Evolutionary conservation across 1,140 invertebrate genomes (phyloP), one percentile per base, ranked within the genome.

Genomic region (Manduca sexta): DNA sequence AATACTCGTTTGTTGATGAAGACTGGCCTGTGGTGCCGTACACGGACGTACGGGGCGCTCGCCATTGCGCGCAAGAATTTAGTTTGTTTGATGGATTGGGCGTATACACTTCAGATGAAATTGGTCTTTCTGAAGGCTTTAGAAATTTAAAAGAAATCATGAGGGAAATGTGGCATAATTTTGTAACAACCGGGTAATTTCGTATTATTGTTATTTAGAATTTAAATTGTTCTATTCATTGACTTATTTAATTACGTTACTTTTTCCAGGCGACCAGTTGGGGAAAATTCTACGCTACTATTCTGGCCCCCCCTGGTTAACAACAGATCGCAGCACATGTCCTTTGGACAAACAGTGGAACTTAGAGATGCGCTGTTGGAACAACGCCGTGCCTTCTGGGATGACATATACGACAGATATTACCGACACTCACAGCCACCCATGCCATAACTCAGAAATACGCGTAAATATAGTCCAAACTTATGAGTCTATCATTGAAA

Each of bases 1-100:
- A 75, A 42, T 74, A 69, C 51, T 47, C 51, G n/a, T 72, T 63
- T 41, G 45, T 56, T 4, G 62, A 74, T 30, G 48, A 61, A 1
- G 43, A 44, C n/a, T n/a, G n/a, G n/a, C n/a, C n/a, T 15, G 21
- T 5, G 4, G 8, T 26, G 21, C 4, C 8, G 21, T 5, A 5
- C 4, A 3, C 33, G 3, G 11, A 34, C n/a, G 5, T 34, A 34
- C 11, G 33, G 3, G 33, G 33, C 33, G 33, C 33, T 34, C 3
- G 13, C 5, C 33, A 34, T 14, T n/a, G 33, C 13, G 33, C 33
- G 3, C 33, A 34, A 34, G 13, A 12, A 14, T 5, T 11, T 12
- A 11, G 6, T 14, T n/a, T 34, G n/a, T 14, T 34, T 34, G 33
- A 34, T 14, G 13, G 21, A 1, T 5, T 5, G 4, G 21, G 21